A percentile compares a stretch with the other conserved stretches of the same genome.
Evolutionary conservation across 2,113 vertebrate species (phyloP).

Genomic region (Datnioides undecimradiatus): DNA sequence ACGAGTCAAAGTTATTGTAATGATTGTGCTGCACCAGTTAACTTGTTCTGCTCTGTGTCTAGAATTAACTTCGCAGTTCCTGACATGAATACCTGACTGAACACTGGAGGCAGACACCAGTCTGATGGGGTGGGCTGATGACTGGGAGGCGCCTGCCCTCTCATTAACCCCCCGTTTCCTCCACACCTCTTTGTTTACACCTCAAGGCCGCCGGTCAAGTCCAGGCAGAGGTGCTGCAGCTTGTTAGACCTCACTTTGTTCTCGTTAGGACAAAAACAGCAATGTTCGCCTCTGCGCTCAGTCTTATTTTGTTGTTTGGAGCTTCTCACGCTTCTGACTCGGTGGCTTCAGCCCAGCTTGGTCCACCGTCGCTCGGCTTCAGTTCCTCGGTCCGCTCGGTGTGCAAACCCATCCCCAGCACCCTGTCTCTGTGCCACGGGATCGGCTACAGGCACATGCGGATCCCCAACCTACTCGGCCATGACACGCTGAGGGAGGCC

Average conservation of each 20-base stretch:
- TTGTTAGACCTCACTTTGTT: not conserved
- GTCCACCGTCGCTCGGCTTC: constrained; percentile 58
- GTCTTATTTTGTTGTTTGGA: constrained; percentile 12
- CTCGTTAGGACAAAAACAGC: not conserved
- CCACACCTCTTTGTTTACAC: constrained; percentile 73
- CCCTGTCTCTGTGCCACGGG: constrained; percentile 83
- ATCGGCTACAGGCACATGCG: constrained; percentile 87
- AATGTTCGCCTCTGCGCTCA: constrained; percentile 48
- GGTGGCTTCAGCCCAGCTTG: constrained; percentile 34
- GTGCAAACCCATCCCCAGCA: constrained; percentile 84
- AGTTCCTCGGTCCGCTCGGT: constrained; percentile 71
- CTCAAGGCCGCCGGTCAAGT: constrained; percentile 52
- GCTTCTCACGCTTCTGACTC: constrained; percentile 8
- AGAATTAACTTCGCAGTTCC: not conserved
- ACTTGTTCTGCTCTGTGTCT: not conserved
- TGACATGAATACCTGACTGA: not conserved
- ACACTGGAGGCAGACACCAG: constrained; percentile 23
- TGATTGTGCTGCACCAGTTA: too few relatives aligned
- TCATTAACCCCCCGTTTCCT: constrained; percentile 65
- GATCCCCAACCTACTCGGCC: constrained; percentile 87
- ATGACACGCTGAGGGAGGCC: constrained; percentile 83
- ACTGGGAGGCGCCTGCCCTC: constrained; percentile 74
- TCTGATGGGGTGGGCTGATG: constrained; percentile 50
- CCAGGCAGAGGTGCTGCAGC: constrained; percentile 35
- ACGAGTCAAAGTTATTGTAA: too few relatives aligned